Percentiles rank a stretch among this genome's conserved stretches.
Evolutionary conservation across 2,113 vertebrate genomes (phyloP).

Genomic region (Planiliza haematocheilus): DNA sequence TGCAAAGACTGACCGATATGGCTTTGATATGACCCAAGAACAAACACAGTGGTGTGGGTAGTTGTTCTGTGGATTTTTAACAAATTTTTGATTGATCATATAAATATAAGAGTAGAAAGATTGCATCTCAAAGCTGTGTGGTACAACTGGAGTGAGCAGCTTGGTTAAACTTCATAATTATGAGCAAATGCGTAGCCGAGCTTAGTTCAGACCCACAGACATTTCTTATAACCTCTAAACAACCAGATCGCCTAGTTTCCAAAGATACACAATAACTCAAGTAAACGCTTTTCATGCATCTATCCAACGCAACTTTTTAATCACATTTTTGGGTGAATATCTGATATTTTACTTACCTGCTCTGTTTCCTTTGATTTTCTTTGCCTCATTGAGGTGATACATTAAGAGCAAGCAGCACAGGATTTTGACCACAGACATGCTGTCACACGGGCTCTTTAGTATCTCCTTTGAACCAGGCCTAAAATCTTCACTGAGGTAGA

Average conservation of each 20-base stretch:
- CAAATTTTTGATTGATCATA: neutral
- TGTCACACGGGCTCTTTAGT: neutral
- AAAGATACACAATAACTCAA: too few relatives aligned
- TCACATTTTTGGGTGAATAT: neutral
- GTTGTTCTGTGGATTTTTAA: too few relatives aligned
- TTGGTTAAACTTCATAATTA: neutral
- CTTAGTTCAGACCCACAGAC: neutral
- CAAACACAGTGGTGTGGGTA: neutral
- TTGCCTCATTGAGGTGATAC: conserved; percentile 66
- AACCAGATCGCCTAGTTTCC: too few relatives aligned
- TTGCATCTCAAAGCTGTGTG: neutral
- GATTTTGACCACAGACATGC: conserved; percentile 70
- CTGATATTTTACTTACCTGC: conserved; percentile 69
- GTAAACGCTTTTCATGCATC: neutral
- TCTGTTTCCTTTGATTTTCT: conserved; percentile 64
- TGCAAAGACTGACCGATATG: too few relatives aligned
- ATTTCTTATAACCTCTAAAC: neutral
- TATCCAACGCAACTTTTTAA: neutral
- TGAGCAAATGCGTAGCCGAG: neutral
- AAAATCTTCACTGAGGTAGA: neutral
- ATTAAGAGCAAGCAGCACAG: conserved; percentile 73
- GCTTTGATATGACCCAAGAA: too few relatives aligned
- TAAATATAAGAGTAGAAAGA: neutral
- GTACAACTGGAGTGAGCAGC: neutral
- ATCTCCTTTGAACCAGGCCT: conserved; percentile 8